Conservation (phyloP, 1,140 invertebrate genomes). For the Drosophila biarmipes region DNA sequence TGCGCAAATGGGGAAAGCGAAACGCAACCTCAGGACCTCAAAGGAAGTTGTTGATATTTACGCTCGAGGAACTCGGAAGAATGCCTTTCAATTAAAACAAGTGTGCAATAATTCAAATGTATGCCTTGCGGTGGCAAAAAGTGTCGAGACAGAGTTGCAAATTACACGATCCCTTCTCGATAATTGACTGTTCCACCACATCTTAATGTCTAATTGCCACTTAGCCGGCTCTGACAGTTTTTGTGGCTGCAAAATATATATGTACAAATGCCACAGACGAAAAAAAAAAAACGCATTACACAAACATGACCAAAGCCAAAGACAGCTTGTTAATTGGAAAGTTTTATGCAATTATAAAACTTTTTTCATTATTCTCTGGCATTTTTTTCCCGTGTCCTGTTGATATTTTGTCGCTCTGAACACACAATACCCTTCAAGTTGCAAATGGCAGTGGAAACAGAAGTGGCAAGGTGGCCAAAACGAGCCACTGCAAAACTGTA, state of each 20-base stretch:
- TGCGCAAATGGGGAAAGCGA: conserved; percentile 3
- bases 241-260: conserved; percentile 33
- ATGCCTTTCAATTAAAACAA: conserved; percentile 79
- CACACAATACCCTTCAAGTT: conserved; percentile 66
- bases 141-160: conserved; percentile 1
- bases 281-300: conserved; percentile 27
- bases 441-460: conserved; percentile 34
- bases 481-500: conserved; percentile 62
- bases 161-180: conserved; percentile 31
- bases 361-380: conserved; percentile 78
- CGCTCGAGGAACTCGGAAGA: conserved; percentile 70
- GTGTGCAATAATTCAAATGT: conserved; percentile 62
- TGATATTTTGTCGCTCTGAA: conserved; percentile 72
- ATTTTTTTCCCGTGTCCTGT: conserved; percentile 52
- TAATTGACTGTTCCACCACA: conserved; percentile 54
- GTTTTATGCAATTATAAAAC: conserved; percentile 81
- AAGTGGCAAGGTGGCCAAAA: conserved; percentile 21
- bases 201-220: conserved; percentile 67
- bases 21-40: conserved; percentile 20
- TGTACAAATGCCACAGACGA: background rate
- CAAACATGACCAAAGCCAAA: conserved; percentile 56
- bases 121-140: conserved; percentile 28
- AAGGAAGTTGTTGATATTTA: conserved; percentile 78
- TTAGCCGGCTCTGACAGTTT: conserved; percentile 46
- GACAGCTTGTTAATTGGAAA: conserved; percentile 81